Base-by-base conservation (phyloP, 2,113 vertebrate species). In the Myxocyprinus asiaticus region DNA sequence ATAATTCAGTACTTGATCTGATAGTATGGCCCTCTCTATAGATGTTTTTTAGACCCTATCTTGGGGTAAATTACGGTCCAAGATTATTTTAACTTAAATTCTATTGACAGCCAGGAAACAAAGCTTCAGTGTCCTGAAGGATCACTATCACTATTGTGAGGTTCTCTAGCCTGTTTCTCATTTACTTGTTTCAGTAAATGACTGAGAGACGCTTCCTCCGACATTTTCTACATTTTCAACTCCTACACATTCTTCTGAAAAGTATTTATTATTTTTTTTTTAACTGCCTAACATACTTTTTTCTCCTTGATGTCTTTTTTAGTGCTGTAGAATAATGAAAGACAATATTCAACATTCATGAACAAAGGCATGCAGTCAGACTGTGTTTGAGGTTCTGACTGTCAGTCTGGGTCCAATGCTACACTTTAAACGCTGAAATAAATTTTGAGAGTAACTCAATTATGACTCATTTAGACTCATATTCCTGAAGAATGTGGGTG, bases 341-440 rank as follows among this genome's bases (percentile, higher is more conserved):
- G 5, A 11, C 65, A 17, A 14, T 71, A 77, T 53, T 14, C 58
- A 50, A 22, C 63, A 45, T 74, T 50, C n/a, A 47, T 71, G 45
- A 76, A 79, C 71, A 56, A 48, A 48, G 43, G 33, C 67, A 56
- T 76, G 6, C 14, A 79, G 50, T 65, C 68, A 22, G 7, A 61
- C 58, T 50, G 43, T 43, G 70, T 84, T 75, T 81, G 44, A 79
- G 65, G 65, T 61, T 76, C 64, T 66, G 67, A 69, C 69, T 33
- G 74, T 22, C 62, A 73, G 47, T 77, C 50, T 7, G 14, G 42
- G 56, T 81, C 63, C 67, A 77, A 67, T 77, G 56, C 74, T 68
- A 45, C 66, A 77, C 82, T 77, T 84, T 66, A 84, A 81, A 79
- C 47, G 1, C 51, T 67, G 22, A 78, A 80, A 71, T 76, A 56